These are phyloP conservation scores for Choloepus hoffmanni DNA, from an alignment of 2,113 vertebrate species.

Conservation along the genomic window DNA sequence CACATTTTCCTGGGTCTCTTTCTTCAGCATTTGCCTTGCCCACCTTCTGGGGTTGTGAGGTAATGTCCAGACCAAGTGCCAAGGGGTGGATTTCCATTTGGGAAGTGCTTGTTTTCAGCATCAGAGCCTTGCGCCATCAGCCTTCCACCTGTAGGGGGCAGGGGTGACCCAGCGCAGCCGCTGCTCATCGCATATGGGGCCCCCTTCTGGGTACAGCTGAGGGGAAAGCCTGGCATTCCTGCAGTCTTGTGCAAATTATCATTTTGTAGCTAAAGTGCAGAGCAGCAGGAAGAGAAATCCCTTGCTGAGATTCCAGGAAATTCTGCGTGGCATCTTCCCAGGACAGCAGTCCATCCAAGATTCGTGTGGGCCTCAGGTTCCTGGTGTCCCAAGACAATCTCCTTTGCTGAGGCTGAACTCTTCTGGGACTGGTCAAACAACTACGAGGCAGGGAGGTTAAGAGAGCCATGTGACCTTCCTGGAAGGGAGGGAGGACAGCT, in stretches of 20 bases:
- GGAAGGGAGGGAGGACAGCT: not conserved
- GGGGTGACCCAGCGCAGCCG: not conserved
- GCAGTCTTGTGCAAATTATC: not conserved
- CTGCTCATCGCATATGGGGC: not conserved
- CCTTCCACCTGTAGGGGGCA: slow-evolving; percentile 73
- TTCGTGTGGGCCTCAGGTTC: not conserved
- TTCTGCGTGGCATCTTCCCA: not conserved
- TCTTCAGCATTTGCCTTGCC: not conserved
- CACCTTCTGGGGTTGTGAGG: not conserved
- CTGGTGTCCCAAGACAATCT: not conserved
- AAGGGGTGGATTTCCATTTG: not conserved
- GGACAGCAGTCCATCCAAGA: not conserved
- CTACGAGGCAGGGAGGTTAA: not conserved
- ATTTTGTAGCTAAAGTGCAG: not conserved
- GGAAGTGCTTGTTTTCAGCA: not conserved
- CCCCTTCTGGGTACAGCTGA: not conserved
- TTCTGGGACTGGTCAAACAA: not conserved
- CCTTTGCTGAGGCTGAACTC: not conserved
- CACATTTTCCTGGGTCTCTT: not conserved
- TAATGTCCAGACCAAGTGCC: not conserved
- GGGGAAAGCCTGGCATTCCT: not conserved
- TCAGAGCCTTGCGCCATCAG: not conserved
- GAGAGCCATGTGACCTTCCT: not conserved
- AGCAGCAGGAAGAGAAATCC: not conserved
- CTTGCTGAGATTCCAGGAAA: not conserved